Percentiles rank a stretch among this genome's conserved stretches.
Conservation (phyloP, 2,888 invertebrate species). For the Bellardia bayeri region DNA sequence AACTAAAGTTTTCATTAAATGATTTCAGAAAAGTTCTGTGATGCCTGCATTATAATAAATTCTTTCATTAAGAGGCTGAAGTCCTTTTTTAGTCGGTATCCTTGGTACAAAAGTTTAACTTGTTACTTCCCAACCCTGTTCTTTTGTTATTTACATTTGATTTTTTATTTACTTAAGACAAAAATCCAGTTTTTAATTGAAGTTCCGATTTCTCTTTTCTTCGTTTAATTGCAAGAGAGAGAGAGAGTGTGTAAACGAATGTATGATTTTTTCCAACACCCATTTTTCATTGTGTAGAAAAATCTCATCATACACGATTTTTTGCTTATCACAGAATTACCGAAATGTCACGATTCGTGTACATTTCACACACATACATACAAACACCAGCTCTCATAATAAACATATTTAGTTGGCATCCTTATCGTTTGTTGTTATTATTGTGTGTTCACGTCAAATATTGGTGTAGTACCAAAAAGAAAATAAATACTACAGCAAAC, state of each 20-base stretch:
- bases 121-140: constrained; percentile 19
- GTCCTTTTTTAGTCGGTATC: not conserved
- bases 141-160: not conserved
- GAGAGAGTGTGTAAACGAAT: not conserved
- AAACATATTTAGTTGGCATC: not conserved
- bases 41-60: too few relatives aligned
- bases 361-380: not conserved
- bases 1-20: too few relatives aligned
- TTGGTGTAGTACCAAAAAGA: too few relatives aligned
- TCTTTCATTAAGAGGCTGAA: too few relatives aligned
- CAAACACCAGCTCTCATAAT: not conserved
- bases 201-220: constrained; percentile 64
- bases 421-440: constrained; percentile 16
- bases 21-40: too few relatives aligned
- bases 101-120: not conserved
- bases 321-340: constrained; percentile 54
- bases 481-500: not conserved
- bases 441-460: not conserved
- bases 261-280: constrained; percentile 14
- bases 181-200: constrained; percentile 61
- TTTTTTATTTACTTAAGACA: constrained; percentile 16
- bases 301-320: not conserved
- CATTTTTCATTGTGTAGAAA: not conserved
- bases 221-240: not conserved
- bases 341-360: constrained; percentile 48